Evolutionary conservation across 2,888 invertebrate species (phyloP).

Genomic region (Iselma pallidipennis): DNA sequence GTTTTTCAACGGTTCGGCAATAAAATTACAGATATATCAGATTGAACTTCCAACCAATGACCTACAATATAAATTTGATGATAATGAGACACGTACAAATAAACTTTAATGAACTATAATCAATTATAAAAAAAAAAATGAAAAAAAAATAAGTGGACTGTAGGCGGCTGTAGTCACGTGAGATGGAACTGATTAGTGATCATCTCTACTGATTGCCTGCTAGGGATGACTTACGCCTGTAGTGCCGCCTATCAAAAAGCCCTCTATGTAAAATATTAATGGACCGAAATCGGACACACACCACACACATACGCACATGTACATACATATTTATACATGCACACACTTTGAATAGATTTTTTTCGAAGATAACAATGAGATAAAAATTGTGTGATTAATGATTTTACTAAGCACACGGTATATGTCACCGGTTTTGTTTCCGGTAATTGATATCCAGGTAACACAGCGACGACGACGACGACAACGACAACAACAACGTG

Average conservation of each 20-base stretch:
- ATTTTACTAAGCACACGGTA: neutral
- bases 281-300: slow-evolving; percentile 17
- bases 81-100: slow-evolving; percentile 29
- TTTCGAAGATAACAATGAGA: neutral
- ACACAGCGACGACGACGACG: neutral
- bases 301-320: no score
- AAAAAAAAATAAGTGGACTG: slow-evolving; percentile 18
- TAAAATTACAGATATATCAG: neutral
- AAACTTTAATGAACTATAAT: slow-evolving; percentile 24
- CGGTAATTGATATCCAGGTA: neutral
- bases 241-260: slow-evolving; percentile 27
- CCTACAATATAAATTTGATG: slow-evolving; percentile 24
- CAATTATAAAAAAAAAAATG: slow-evolving; percentile 9
- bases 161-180: slow-evolving; percentile 20
- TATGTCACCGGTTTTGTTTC: neutral
- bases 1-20: neutral
- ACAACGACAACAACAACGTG: neutral
- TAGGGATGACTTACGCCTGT: slow-evolving; percentile 25
- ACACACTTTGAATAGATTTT: neutral
- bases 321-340: neutral
- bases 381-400: neutral
- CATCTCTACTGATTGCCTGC: slow-evolving; percentile 18
- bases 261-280: slow-evolving; percentile 20
- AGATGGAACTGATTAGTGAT: slow-evolving; percentile 28
- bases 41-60: slow-evolving; percentile 3